Conservation (phyloP, 2,113 vertebrate species). For the Columbina picui region DNA sequence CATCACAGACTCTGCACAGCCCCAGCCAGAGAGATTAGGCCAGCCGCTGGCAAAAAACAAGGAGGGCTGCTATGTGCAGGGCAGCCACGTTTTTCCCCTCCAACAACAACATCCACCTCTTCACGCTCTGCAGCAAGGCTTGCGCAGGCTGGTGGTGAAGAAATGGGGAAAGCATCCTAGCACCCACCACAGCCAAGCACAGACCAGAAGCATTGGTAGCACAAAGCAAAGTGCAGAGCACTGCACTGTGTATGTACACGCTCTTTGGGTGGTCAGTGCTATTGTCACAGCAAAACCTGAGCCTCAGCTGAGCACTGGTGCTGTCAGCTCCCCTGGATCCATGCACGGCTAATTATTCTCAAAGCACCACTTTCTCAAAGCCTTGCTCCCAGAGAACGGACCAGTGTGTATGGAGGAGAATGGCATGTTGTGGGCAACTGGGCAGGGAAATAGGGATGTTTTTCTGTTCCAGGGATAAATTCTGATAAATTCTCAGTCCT, state of each 20-base stretch:
- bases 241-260: too few relatives aligned
- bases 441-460: background rate
- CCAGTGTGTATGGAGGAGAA: background rate
- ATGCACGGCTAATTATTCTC: background rate
- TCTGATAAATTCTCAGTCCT: background rate
- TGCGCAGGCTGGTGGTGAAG: background rate
- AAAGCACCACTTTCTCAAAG: background rate
- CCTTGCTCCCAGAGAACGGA: background rate
- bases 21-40: background rate
- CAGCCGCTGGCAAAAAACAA: accelerated
- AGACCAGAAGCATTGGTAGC: background rate
- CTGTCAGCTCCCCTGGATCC: background rate
- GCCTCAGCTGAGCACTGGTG: background rate
- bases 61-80: background rate
- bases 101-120: constrained; percentile 1
- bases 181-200: background rate
- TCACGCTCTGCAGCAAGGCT: background rate
- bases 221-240: background rate
- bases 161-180: background rate
- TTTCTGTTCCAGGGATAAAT: background rate
- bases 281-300: background rate
- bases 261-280: background rate
- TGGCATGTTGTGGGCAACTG: background rate
- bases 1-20: accelerated
- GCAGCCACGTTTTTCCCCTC: background rate